These are phyloP conservation scores for Micrasema minimum DNA, from an alignment of 1,140 invertebrate species.

Conservation along the genomic window DNA sequence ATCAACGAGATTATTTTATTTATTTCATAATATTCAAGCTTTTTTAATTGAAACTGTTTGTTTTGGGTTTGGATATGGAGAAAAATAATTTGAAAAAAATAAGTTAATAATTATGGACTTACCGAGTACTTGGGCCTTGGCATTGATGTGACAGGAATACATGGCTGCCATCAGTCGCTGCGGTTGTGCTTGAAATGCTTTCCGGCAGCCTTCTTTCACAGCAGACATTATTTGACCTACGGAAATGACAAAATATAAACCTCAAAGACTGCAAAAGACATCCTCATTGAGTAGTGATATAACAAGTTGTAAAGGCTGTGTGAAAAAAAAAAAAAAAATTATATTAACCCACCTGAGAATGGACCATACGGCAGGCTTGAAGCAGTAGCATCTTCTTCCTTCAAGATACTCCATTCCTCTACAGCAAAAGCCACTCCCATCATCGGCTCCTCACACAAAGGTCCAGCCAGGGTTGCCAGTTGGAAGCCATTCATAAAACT, in stretches of 20 bases:
- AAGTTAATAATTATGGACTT: too few relatives aligned
- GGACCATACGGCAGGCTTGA: slow-evolving; percentile 64
- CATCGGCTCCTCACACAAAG: slow-evolving; percentile 96
- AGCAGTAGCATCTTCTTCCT: slow-evolving; percentile 60
- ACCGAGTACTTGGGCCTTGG: slow-evolving; percentile 94
- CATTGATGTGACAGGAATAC: slow-evolving; percentile 94
- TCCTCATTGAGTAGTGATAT: neutral
- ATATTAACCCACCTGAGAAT: slow-evolving; percentile 65
- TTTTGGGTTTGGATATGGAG: too few relatives aligned
- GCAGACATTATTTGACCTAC: slow-evolving; percentile 92
- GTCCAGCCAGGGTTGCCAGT: slow-evolving; percentile 87
- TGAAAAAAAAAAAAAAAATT: too few relatives aligned
- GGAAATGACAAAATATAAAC: slow-evolving; percentile 7
- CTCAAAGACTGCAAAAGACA: neutral
- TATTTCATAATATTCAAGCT: too few relatives aligned
- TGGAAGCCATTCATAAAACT: slow-evolving; percentile 96
- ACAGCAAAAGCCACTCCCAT: slow-evolving; percentile 92
- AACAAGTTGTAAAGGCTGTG: too few relatives aligned
- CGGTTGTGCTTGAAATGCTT: slow-evolving; percentile 88
- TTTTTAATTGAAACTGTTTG: too few relatives aligned
- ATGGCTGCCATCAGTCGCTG: slow-evolving; percentile 95
- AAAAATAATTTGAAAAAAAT: too few relatives aligned
- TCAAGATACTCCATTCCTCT: slow-evolving; percentile 78
- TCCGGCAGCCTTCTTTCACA: slow-evolving; percentile 88
- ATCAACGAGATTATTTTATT: slow-evolving; percentile 38